These are phyloP conservation scores for Sebastes cheni DNA, from an alignment of 2,797 vertebrate genomes.

Conservation along the genomic window DNA sequence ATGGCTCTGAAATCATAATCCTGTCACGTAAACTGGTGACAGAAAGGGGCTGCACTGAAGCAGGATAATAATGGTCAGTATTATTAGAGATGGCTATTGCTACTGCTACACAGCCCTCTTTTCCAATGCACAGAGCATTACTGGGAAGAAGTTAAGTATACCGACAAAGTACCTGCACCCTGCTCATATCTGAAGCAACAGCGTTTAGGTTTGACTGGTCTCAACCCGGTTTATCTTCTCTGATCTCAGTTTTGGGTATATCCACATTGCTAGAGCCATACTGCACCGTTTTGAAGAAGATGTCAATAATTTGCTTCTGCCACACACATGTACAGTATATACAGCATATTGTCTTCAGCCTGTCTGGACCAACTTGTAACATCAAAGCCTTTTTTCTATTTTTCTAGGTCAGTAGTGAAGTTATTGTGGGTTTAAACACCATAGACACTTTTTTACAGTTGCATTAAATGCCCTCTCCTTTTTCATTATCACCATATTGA, in stretches of 20 bases:
- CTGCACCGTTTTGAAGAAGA: background rate
- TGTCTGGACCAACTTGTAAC: conserved; percentile 19
- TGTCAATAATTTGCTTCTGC: background rate
- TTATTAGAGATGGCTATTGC: background rate
- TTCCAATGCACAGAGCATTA: background rate
- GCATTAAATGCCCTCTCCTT: background rate
- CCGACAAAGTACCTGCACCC: background rate
- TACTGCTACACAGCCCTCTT: background rate
- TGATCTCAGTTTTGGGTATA: conserved; percentile 15
- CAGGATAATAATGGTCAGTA: background rate
- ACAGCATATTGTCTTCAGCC: background rate
- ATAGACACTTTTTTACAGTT: background rate
- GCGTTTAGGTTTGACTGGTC: background rate
- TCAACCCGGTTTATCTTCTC: background rate
- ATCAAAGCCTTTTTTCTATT: conserved; percentile 39
- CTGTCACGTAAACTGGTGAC: background rate
- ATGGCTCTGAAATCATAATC: conserved; percentile 3
- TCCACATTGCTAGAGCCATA: conserved; percentile 5
- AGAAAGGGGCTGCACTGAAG: conserved; percentile 7
- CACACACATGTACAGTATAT: background rate
- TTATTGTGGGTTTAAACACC: background rate
- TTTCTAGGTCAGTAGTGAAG: conserved; percentile 30
- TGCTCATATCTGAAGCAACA: conserved; percentile 6
- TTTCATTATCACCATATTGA: background rate
- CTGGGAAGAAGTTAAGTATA: background rate